Conservation (phyloP, 2,797 vertebrate genomes). For the Halcyon badia region DNA sequence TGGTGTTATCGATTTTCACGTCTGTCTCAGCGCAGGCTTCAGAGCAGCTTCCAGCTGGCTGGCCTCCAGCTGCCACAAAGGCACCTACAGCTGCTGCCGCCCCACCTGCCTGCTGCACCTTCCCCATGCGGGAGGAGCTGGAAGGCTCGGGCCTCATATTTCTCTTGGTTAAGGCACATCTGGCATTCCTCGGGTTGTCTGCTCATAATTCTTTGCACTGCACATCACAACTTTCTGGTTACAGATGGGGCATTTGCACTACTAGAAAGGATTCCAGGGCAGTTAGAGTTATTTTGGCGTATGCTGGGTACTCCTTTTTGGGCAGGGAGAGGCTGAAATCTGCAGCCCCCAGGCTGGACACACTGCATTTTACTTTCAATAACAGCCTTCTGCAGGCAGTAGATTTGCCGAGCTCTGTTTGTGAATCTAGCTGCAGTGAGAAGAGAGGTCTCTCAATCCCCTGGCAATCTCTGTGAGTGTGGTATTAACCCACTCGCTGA, state of each 20-base stretch:
- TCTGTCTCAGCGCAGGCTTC: not conserved
- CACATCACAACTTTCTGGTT: not conserved
- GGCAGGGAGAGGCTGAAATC: not conserved
- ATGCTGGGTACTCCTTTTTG: not conserved
- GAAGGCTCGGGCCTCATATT: not conserved
- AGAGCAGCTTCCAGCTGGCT: not conserved
- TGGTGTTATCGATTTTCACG: not conserved
- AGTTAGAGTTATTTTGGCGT: not conserved
- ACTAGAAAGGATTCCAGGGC: not conserved
- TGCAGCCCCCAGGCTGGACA: not conserved
- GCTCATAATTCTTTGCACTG: not conserved
- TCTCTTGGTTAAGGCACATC: not conserved
- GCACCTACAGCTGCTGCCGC: not conserved
- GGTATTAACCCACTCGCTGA: not conserved
- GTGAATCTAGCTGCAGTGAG: not conserved
- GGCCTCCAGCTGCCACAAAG: not conserved
- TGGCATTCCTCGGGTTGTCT: not conserved
- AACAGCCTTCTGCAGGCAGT: not conserved
- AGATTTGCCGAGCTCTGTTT: not conserved
- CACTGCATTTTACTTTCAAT: not conserved
- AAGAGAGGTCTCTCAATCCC: not conserved
- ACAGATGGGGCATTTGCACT: not conserved
- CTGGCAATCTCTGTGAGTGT: rapidly evolving
- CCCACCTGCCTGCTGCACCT: not conserved
- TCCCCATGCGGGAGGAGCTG: not conserved